phyloP scores from a whole-genome alignment of 2,113 vertebrate species.

The Anthoscopus minutus region DNA sequence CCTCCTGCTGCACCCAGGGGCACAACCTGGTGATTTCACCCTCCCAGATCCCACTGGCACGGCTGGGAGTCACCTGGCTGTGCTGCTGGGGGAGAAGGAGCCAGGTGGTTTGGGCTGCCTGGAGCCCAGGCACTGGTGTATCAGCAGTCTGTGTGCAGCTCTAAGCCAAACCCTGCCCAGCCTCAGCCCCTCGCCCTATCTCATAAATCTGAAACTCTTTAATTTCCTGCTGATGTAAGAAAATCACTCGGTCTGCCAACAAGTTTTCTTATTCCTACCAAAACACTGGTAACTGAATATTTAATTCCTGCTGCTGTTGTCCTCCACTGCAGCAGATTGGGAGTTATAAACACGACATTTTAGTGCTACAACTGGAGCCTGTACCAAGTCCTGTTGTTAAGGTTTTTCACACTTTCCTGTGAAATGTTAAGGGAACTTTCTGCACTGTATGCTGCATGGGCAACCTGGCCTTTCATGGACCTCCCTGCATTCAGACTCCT shows the following conservation, averaged over 20 bases:
- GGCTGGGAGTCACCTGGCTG: not conserved
- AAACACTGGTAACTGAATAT: not conserved
- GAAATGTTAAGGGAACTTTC: not conserved
- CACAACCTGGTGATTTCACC: fast-evolving
- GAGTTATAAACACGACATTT: not conserved
- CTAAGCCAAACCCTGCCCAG: not conserved
- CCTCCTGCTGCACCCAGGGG: not conserved
- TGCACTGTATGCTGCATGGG: not conserved
- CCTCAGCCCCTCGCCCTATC: not conserved
- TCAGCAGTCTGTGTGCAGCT: not conserved
- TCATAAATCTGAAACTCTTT: slow-evolving; percentile 26
- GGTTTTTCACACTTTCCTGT: not conserved
- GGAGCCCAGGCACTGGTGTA: not conserved
- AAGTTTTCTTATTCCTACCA: slow-evolving; percentile 3
- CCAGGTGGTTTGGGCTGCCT: not conserved
- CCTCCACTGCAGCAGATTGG: not conserved
- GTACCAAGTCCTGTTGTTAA: not conserved
- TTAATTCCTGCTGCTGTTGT: slow-evolving; percentile 2
- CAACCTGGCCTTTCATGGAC: not conserved
- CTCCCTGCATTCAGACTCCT: not conserved
- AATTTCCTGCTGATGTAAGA: slow-evolving; percentile 48
- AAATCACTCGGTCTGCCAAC: slow-evolving; percentile 35
- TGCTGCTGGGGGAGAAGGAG: not conserved
- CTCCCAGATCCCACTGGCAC: fast-evolving
- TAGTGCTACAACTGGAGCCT: not conserved